Percentiles rank a stretch among this genome's conserved stretches.
Evolutionary conservation across 2,888 invertebrate genomes (phyloP).

Genomic region (Minunthozetes semirufus): DNA sequence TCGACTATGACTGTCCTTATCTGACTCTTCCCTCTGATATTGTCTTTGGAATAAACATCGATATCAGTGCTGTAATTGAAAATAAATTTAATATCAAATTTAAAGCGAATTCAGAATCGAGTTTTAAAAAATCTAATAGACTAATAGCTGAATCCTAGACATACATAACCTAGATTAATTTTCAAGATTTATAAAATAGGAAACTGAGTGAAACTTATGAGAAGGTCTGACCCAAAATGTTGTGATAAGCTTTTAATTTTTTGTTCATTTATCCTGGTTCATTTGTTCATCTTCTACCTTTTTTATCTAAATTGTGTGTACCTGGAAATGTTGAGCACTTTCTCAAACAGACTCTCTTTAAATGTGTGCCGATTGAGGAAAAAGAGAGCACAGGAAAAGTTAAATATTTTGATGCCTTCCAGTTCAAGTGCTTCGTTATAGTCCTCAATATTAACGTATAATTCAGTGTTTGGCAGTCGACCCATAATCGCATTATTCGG

Average conservation of each 20-base stretch:
- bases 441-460: conserved; percentile 65
- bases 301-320: neutral
- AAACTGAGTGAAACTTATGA: too few species aligned
- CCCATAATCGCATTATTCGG: conserved; percentile 63
- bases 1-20: conserved; percentile 30
- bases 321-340: neutral
- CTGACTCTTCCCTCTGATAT: neutral
- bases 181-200: too few species aligned
- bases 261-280: too few species aligned
- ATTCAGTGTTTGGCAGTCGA: conserved; percentile 63
- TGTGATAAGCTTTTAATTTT: too few species aligned
- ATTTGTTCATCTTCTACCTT: neutral
- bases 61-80: neutral
- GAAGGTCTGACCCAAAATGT: too few species aligned
- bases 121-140: too few species aligned
- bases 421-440: conserved; percentile 58
- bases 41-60: neutral
- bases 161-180: too few species aligned
- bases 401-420: conserved; percentile 65
- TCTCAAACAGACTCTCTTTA: neutral
- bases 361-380: conserved; percentile 25
- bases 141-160: too few species aligned
- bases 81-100: neutral
- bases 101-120: too few species aligned
- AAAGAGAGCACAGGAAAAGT: conserved; percentile 56